phyloP scores from a whole-genome alignment of 2,888 invertebrate species.

The Cerceris rybyensis region DNA sequence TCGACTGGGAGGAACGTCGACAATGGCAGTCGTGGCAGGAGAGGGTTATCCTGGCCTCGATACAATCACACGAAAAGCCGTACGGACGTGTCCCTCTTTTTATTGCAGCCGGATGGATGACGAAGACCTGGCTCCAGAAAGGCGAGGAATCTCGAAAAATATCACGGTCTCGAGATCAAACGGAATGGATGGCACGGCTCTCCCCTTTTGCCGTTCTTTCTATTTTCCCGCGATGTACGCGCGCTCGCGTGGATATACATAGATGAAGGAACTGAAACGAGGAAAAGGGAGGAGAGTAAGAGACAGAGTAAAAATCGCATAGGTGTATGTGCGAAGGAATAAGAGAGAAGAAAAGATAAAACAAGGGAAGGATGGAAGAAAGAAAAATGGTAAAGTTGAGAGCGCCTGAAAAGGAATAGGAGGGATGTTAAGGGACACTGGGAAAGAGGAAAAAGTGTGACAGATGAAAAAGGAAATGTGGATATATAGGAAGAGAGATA shows the following conservation, averaged over 20 bases:
- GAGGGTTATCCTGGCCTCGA: slow-evolving; percentile 1
- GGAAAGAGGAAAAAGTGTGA: slow-evolving; percentile 23
- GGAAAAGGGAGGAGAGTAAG: neutral
- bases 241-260: too few species aligned
- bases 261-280: too few species aligned
- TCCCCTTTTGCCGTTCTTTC: neutral
- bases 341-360: slow-evolving; percentile 7
- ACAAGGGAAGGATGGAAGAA: neutral
- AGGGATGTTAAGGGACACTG: neutral
- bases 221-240: too few species aligned
- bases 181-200: slow-evolving; percentile 55
- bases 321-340: neutral
- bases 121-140: slow-evolving; percentile 25
- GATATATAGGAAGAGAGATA: neutral
- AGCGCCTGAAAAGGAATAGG: neutral
- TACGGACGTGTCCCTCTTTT: slow-evolving; percentile 33
- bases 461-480: neutral
- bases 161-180: slow-evolving; percentile 66
- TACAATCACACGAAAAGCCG: slow-evolving; percentile 30
- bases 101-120: slow-evolving; percentile 44
- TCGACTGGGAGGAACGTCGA: slow-evolving; percentile 11
- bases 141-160: slow-evolving; percentile 63
- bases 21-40: neutral
- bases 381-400: neutral
- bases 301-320: neutral